Evolutionary conservation across 1,140 invertebrate species (phyloP), one percentile per base, ranked within the genome.

Genomic region (Heliconius himera): DNA sequence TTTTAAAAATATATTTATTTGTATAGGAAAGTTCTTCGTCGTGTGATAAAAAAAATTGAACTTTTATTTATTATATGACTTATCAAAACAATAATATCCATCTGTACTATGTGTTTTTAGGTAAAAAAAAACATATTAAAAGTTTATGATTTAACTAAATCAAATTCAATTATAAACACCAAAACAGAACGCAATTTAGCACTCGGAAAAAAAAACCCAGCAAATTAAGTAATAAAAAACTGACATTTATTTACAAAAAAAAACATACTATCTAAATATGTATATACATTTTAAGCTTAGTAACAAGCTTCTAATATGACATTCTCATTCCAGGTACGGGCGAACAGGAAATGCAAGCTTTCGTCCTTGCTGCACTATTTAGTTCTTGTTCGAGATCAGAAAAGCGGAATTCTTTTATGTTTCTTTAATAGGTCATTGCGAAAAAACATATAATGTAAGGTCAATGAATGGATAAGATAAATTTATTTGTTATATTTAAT

Each of bases 341-440:
- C 3, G 60, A 66, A 26, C 26, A 66, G 60, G 60, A 66, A 66
- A 66, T 51, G 60, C 60, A 66, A 66, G 60, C 26, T 66, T 29
- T 66, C 60, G 60, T 66, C 60, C 60, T 66, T 66, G 60, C 60
- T 16, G 11, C 5, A 66, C 26, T 29, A 66, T 66, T 66, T 29
- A 29, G 13, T 66, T 6, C 16, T 9, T 51, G 16, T 51, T 2
- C 49, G 54, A 22, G 54, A 60, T 66, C 29, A 66, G 22, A 29
- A 66, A 66, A 66, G 60, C 26, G 60, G 60, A 66, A 13, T 66
- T 66, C 9, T 56, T 51, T 66, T 66, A 13, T 16, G 2, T 26
- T 66, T 66, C 9, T 29, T 66, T 29, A 66, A 66, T 66, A 66
- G 60, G 60, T 29, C 26, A n/a, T 22, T 29, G 60, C 54, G 33